These are phyloP conservation scores for Umimayanthus chanpuru DNA, from an alignment of 92 coral and sea anemone species.

Conservation along the genomic window DNA sequence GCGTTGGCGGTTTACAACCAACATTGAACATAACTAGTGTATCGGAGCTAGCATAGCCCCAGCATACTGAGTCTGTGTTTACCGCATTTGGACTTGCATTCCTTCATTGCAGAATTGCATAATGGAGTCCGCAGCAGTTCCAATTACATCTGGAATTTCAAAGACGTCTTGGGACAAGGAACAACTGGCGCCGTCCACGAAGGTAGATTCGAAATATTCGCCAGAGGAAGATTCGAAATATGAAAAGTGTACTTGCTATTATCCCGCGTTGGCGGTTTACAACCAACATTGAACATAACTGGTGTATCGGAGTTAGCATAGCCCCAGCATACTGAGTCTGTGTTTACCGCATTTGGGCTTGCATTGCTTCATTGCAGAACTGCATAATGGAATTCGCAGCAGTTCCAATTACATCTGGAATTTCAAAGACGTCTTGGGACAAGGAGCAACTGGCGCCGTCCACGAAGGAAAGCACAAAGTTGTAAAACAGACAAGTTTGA, in stretches of 20 bases:
- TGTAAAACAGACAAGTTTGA: background rate
- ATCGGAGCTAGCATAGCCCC: too few species aligned
- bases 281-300: too few species aligned
- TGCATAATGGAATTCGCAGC: constrained; percentile 69
- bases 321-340: too few species aligned
- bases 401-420: constrained; percentile 75
- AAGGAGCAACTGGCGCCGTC: constrained; percentile 63
- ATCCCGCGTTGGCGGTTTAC: too few species aligned
- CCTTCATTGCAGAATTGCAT: background rate
- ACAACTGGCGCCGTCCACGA: constrained; percentile 47
- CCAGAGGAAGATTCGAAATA: too few species aligned
- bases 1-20: too few species aligned
- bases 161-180: constrained; percentile 76
- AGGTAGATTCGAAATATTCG: too few species aligned
- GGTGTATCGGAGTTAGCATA: too few species aligned
- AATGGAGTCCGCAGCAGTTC: constrained; percentile 77
- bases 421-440: constrained; percentile 63
- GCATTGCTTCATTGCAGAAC: background rate
- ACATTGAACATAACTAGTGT: too few species aligned
- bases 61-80: too few species aligned
- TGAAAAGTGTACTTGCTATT: too few species aligned
- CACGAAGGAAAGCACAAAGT: constrained; percentile 73
- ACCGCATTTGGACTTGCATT: background rate
- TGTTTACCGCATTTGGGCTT: background rate
- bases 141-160: constrained; percentile 66